Conservation (phyloP, 2,888 invertebrate genomes). For the Gastrophysa polygoni region DNA sequence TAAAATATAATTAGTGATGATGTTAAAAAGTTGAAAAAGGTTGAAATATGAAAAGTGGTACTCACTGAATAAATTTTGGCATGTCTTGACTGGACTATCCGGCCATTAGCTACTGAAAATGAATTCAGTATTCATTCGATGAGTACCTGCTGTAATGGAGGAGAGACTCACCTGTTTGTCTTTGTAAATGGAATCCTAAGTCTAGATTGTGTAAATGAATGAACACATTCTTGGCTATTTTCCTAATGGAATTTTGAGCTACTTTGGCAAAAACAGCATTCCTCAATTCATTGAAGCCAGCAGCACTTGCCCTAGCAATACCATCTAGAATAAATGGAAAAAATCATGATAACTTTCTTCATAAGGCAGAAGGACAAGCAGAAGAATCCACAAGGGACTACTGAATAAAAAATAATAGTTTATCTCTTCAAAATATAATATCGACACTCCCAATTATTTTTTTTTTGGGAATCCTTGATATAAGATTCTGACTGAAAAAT, state of each 20-base stretch:
- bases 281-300: conserved; percentile 93
- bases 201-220: conserved; percentile 94
- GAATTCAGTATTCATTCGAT: neutral
- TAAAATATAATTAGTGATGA: too few relatives aligned
- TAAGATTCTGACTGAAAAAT: too few relatives aligned
- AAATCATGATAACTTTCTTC: too few relatives aligned
- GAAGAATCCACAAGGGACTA: too few relatives aligned
- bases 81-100: neutral
- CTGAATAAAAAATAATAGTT: too few relatives aligned
- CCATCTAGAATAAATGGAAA: conserved; percentile 94
- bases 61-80: neutral
- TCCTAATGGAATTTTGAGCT: conserved; percentile 94
- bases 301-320: conserved; percentile 85
- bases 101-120: neutral
- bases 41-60: neutral
- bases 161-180: conserved; percentile 87
- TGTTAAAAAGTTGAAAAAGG: conserved; percentile 23
- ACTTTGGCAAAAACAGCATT: conserved; percentile 98
- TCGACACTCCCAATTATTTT: too few relatives aligned
- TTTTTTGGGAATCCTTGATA: too few relatives aligned
- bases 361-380: too few relatives aligned
- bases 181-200: conserved; percentile 88
- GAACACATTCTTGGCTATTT: conserved; percentile 94
- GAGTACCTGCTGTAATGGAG: neutral
- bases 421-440: too few relatives aligned